Evolutionary conservation across 2,888 invertebrate genomes (phyloP), one percentile per base, ranked within the genome.

Genomic region (Polietes domitor): DNA sequence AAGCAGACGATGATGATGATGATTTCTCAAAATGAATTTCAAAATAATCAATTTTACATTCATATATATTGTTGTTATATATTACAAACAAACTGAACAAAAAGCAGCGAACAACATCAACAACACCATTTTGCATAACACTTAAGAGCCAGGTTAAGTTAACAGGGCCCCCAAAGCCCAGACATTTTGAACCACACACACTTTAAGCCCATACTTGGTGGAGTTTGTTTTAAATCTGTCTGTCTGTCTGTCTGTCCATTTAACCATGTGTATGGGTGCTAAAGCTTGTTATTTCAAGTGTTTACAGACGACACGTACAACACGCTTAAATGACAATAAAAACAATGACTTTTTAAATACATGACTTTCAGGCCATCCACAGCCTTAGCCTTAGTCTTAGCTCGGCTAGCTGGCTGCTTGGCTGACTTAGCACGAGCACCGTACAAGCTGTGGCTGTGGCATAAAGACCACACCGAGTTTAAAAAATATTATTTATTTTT

Each of bases 291-390:
- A 81, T 81, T 73, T 81, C 70, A 84, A 84, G 84, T 84, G 84
- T 84, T 84, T 81, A 79, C 84, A 81, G 84, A 84, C 78, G 76
- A 84, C 84, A 84, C 84, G 84, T 84, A 84, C 84, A 84, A 81
- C 81, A 81, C 73, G 84, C 84, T 84, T 81, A 79, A 81, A 81
- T 81, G 81, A 84, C 81, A 84, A 84, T 81, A 84, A 84, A 84
- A 84, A 84, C 84, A 84, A 84, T 84, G 84, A 84, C 84, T 84
- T 81, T 84, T 81, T 79, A 81, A 84, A 81, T 70, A 81, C 84
- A 84, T 84, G 81, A 81, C 79, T 81, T 81, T 53, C 55, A 73
- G 58, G 58, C 58, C 58, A 73, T 58, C 58, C 26, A 28, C 12
- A 50, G 24, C 43, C 15, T 17, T n/a, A 41, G 9, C 68, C n/a